Evolutionary conservation across 2,797 vertebrate genomes (phyloP).

Genomic region (Babyrousa celebensis): DNA sequence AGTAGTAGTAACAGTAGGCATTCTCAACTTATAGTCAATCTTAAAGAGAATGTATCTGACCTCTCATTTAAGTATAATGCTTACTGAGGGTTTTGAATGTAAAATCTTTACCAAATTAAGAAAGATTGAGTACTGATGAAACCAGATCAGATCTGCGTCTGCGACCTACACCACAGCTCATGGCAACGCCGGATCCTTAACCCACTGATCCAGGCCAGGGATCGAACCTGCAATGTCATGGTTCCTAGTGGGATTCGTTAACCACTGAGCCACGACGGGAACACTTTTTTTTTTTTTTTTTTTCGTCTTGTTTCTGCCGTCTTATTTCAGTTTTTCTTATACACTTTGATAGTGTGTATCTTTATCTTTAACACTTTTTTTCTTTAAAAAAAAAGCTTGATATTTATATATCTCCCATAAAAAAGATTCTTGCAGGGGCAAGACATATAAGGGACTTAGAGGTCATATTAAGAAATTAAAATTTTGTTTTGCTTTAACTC

Average conservation of each 20-base stretch:
- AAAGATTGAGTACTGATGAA: background rate
- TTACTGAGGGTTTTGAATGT: background rate
- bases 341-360: background rate
- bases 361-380: background rate
- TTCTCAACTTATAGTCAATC: background rate
- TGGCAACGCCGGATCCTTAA: too few species aligned
- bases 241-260: too few species aligned
- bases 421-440: background rate
- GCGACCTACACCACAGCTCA: too few species aligned
- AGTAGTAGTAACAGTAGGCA: background rate
- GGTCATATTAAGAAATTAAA: slow-evolving; percentile 3
- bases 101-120: slow-evolving; percentile 29
- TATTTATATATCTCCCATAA: background rate
- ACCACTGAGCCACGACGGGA: too few species aligned
- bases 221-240: too few species aligned
- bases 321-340: background rate
- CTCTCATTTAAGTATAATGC: slow-evolving; percentile 15
- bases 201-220: too few species aligned
- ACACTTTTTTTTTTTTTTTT: slow-evolving; percentile 38
- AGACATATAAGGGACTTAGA: background rate
- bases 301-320: background rate
- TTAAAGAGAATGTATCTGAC: background rate
- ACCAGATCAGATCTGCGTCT: too few species aligned
- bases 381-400: background rate
- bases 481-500: slow-evolving; percentile 22